Evolutionary conservation across 2,113 vertebrate genomes (phyloP), one percentile per base, ranked within the genome.

Genomic region (Echinops telfairi): DNA sequence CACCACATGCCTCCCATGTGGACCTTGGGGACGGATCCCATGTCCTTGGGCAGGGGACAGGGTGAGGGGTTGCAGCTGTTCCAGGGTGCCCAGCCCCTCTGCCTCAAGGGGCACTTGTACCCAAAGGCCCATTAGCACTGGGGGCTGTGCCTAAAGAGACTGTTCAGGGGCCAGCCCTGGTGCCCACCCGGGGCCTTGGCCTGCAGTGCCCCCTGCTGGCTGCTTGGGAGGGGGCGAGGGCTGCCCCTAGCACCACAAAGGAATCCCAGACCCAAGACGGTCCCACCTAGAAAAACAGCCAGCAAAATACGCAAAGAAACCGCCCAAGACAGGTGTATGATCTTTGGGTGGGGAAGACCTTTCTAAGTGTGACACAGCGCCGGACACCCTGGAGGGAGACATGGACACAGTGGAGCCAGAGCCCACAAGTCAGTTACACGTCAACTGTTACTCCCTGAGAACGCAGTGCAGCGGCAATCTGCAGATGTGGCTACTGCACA

Each of bases 281-380:
- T 64, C 16, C 40, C 31, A 22, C 38, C 86, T 91, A 89, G n/a
- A 89, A 95, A 86, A 89, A 93, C 87, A 79, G 84, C 80, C n/a
- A 25, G 79, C 80, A 81, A n/a, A 57, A 68, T 11, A 14, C 79
- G 58, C 78, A 71, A 87, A 92, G 62, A 92, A 88, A 91, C 73
- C 29, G 73, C 60, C 29, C 0, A 0, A 76, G 43, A 17, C 73
- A 86, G 90, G 89, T 88, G 87, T 92, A 64, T 73, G 62, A 58
- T 38, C 43, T 31, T 79, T 87, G 68, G 70, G 77, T 81, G 58
- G 80, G 79, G 71, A 80, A 36, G 75, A 81, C 23, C 90, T 91
- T 94, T 77, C 84, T 76, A 91, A 66, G 66, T 58, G 53, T 31
- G 33, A 88, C 57, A 70, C 87, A 88, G 93, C 81, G 40, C 82